Percentiles rank a stretch among this genome's conserved stretches.
phyloP scores from a whole-genome alignment of 2,888 invertebrate species.

The Pollenia labialis region DNA sequence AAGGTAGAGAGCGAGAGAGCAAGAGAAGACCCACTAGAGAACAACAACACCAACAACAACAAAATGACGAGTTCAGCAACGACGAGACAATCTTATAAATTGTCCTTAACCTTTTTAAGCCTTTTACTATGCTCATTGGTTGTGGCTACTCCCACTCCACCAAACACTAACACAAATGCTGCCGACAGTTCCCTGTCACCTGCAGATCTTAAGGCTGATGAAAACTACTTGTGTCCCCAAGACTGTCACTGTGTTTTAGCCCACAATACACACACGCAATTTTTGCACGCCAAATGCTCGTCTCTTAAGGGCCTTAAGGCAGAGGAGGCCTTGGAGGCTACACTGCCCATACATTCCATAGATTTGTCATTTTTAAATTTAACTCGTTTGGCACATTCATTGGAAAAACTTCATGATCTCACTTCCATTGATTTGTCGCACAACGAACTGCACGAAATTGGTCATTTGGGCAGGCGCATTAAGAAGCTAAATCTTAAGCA shows the following conservation, averaged over 20 bases:
- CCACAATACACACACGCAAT: constrained; percentile 76
- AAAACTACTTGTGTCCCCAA: constrained; percentile 79
- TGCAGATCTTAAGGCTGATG: constrained; percentile 60
- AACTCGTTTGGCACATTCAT: constrained; percentile 85
- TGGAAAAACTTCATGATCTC: constrained; percentile 86
- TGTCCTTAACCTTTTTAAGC: constrained; percentile 58
- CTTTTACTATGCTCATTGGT: constrained; percentile 58
- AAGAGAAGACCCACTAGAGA: neutral
- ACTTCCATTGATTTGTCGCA: constrained; percentile 87
- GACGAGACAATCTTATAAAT: constrained; percentile 57
- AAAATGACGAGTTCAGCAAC: constrained; percentile 63
- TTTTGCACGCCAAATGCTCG: constrained; percentile 82
- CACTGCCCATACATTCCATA: constrained; percentile 84
- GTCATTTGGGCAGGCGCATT: constrained; percentile 86
- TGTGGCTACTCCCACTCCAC: constrained; percentile 41
- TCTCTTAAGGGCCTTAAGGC: constrained; percentile 79
- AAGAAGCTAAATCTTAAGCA: constrained; percentile 87
- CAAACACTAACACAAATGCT: constrained; percentile 8
- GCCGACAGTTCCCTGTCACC: neutral
- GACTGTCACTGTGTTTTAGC: constrained; percentile 80
- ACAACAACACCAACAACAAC: constrained; percentile 11
- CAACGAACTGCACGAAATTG: constrained; percentile 86
- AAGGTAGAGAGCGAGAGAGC: neutral
- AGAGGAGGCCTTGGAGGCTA: constrained; percentile 73
- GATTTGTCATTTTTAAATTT: constrained; percentile 88